A percentile compares a stretch with the other conserved stretches of the same genome.
These are phyloP conservation scores for Pimephales promelas DNA, from an alignment of 2,113 vertebrate genomes.

Conservation along the genomic window DNA sequence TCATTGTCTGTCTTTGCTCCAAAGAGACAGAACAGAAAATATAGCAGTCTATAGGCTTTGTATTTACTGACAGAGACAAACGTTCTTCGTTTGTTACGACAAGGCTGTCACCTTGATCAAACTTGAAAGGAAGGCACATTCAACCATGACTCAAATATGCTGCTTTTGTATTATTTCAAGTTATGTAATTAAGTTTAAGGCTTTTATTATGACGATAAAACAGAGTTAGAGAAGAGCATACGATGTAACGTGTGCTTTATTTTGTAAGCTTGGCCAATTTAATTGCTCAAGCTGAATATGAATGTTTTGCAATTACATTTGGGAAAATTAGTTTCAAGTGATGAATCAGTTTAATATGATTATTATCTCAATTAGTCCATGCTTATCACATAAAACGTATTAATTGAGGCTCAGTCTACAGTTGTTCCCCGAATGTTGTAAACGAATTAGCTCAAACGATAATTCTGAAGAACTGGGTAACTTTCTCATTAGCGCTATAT, in stretches of 20 bases:
- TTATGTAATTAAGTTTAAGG: conserved; percentile 30
- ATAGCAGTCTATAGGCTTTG: neutral
- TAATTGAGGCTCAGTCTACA: conserved; percentile 13
- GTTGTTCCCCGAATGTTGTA: conserved; percentile 18
- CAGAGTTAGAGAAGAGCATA: neutral
- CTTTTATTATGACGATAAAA: neutral
- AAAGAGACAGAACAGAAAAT: neutral
- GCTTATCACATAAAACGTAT: conserved; percentile 23
- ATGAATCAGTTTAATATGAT: conserved; percentile 21
- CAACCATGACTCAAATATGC: neutral
- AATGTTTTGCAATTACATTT: conserved; percentile 24
- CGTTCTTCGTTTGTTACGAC: conserved; percentile 2
- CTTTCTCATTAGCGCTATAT: conserved; percentile 19
- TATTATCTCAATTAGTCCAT: conserved; percentile 26
- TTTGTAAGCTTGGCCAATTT: neutral
- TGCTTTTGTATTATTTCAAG: neutral
- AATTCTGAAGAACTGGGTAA: conserved; percentile 25
- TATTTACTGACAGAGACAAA: neutral
- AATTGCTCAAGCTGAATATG: conserved; percentile 8
- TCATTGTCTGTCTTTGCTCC: conserved; percentile 1
- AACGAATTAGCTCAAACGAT: conserved; percentile 24
- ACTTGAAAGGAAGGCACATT: neutral
- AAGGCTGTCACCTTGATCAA: conserved; percentile 14
- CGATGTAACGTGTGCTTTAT: conserved; percentile 14
- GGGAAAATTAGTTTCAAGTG: conserved; percentile 26